Conservation (phyloP, 2,113 vertebrate genomes). For the Nibea coibor region DNA sequence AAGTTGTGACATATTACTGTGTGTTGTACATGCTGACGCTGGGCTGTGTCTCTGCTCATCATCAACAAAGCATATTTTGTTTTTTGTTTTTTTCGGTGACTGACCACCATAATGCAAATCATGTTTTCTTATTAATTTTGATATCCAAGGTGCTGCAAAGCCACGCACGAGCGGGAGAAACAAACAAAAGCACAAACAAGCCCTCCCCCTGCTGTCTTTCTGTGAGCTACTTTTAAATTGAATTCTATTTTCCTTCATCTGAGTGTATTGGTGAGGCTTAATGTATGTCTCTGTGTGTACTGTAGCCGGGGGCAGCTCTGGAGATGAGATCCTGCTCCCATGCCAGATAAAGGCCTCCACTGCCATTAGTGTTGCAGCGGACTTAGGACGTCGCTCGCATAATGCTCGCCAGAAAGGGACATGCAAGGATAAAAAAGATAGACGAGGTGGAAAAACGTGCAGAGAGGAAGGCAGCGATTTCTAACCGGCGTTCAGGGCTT, state of each 20-base stretch:
- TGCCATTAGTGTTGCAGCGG: slow-evolving; percentile 52
- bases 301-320: slow-evolving; percentile 57
- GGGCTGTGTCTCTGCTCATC: slow-evolving; percentile 55
- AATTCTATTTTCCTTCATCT: slow-evolving; percentile 40
- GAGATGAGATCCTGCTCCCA: slow-evolving; percentile 56
- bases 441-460: slow-evolving; percentile 36
- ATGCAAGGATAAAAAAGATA: slow-evolving; percentile 3
- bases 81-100: slow-evolving; percentile 16
- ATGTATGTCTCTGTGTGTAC: slow-evolving; percentile 42
- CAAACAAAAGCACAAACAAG: slow-evolving; percentile 28
- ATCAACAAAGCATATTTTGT: slow-evolving; percentile 56
- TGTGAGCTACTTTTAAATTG: slow-evolving; percentile 47
- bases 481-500: slow-evolving; percentile 22
- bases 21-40: slow-evolving; percentile 52
- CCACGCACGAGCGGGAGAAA: slow-evolving; percentile 20
- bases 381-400: slow-evolving; percentile 53
- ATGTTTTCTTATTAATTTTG: slow-evolving; percentile 55
- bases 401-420: slow-evolving; percentile 14
- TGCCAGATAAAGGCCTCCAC: slow-evolving; percentile 66
- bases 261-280: slow-evolving; percentile 41
- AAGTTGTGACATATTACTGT: slow-evolving; percentile 69
- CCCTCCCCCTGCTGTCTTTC: slow-evolving; percentile 39
- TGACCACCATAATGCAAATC: slow-evolving; percentile 60
- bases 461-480: slow-evolving; percentile 29
- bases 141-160: slow-evolving; percentile 43